Evolutionary conservation across 2,113 vertebrate species (phyloP), one percentile per base, ranked within the genome.

Genomic region (Eudorcas thomsonii): DNA sequence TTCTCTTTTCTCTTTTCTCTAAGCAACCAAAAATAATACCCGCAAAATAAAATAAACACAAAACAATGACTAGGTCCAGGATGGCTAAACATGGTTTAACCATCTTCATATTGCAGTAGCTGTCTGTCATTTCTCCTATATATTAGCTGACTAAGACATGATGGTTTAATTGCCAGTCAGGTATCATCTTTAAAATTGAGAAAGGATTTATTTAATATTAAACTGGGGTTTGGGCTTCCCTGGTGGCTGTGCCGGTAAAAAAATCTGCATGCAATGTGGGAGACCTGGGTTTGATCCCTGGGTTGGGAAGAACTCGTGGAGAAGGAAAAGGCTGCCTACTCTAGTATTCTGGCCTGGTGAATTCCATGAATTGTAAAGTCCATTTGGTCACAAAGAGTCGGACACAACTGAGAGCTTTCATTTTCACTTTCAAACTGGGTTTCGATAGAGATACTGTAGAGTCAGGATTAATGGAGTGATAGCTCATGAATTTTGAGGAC

Each of bases 131-230:
- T 23, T n/a, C 59, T 71, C 67, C 25, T 30, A 9, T 3, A 0
- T 7, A 3, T 48, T 36, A 26, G 23, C 85, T 43, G 30, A 4
- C 16, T 19, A 4, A 94, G 84, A 52, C 50, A 52, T 0, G 6
- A 71, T 1, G 0, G 52, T 92, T 97, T 30, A 54, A 92, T 33
- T 45, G 88, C 83, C n/a, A 85, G 82, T 13, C 5, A 86, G 86
- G 48, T 10, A 1, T 15, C 0, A 0, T 45, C 7, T 93, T 97
- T 21, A 93, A 74, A 96, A 88, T 43, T 0, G 0, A 67, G 60
- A 90, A 0, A 36, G 96, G 88, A 97, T 97, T 93, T 67, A 96
- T 92, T 98, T 36, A 6, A 6, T 89, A 50, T 93, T 28, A 90
- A 97, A n/a, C 82, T 71, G 93, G 71, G 91, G 9, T 71, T 71